Conservation (phyloP, 2,888 invertebrate genomes). For the Enchytraeus crypticus region DNA sequence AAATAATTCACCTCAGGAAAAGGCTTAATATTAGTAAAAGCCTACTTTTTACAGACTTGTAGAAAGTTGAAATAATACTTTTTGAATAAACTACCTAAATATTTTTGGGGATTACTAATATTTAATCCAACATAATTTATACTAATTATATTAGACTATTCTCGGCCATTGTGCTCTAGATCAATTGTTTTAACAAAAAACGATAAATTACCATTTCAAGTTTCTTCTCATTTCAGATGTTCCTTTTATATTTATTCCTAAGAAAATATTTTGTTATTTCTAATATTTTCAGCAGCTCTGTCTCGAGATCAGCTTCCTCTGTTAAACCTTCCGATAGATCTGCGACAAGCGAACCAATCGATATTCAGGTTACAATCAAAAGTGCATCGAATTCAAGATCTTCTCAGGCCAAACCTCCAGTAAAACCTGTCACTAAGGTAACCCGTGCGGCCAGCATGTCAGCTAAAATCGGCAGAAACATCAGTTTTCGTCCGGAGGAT, state of each 20-base stretch:
- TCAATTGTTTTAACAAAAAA: too few relatives aligned
- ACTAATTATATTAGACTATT: neutral
- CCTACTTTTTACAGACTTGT: too few relatives aligned
- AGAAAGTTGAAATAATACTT: too few relatives aligned
- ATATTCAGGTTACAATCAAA: too few relatives aligned
- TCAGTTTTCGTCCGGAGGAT: constrained; percentile 10
- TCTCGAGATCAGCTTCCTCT: neutral
- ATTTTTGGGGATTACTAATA: too few relatives aligned
- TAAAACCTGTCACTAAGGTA: neutral
- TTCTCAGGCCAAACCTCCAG: neutral
- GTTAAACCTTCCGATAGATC: neutral
- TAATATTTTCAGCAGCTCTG: neutral
- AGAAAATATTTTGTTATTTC: neutral
- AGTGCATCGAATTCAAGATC: too few relatives aligned
- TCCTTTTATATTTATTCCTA: neutral
- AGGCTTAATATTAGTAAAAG: too few relatives aligned
- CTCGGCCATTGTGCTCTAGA: neutral
- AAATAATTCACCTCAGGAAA: too few relatives aligned
- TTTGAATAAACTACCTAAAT: too few relatives aligned
- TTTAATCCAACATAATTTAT: too few relatives aligned
- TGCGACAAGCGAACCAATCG: too few relatives aligned
- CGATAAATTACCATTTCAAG: too few relatives aligned
- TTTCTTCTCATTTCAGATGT: neutral
- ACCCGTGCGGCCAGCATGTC: neutral
- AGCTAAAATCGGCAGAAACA: neutral